These are phyloP conservation scores for Styela plicata DNA, from an alignment of 23 tunicate species.

Conservation along the genomic window DNA sequence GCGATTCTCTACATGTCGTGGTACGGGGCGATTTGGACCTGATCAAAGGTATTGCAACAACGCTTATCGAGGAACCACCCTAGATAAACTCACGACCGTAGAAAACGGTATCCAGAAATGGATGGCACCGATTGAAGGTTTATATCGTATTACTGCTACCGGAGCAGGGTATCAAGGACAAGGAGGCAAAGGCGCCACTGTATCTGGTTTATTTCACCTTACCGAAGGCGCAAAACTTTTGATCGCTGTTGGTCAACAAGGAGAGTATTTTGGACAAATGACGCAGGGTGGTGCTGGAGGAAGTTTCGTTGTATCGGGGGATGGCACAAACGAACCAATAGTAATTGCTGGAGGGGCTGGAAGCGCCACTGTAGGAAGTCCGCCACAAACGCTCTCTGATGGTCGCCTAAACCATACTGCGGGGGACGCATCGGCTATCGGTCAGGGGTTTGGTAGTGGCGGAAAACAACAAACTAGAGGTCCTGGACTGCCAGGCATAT, in stretches of 20 bases:
- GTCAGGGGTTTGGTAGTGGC: slow-evolving; percentile 63
- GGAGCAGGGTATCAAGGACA: slow-evolving; percentile 90
- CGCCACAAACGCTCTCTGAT: slow-evolving; percentile 2
- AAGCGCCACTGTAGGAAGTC: slow-evolving; percentile 16
- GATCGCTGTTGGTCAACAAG: slow-evolving; percentile 88
- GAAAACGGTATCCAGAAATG: slow-evolving; percentile 76
- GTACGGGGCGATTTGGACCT: slow-evolving; percentile 76
- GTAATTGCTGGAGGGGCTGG: slow-evolving; percentile 91
- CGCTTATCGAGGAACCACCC: slow-evolving; percentile 36
- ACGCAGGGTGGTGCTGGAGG: slow-evolving; percentile 90
- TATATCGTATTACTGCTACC: slow-evolving; percentile 79
- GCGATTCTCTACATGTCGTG: slow-evolving; percentile 67
- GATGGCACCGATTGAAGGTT: slow-evolving; percentile 71
- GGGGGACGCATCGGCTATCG: slow-evolving; percentile 67
- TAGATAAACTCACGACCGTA: slow-evolving; percentile 48
- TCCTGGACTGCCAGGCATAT: slow-evolving; percentile 61
- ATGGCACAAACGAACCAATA: slow-evolving; percentile 28
- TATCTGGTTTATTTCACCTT: slow-evolving; percentile 60
- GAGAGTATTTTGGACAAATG: slow-evolving; percentile 41
- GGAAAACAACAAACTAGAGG: slow-evolving; percentile 19
- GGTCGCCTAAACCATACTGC: slow-evolving; percentile 51
- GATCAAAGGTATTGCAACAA: slow-evolving; percentile 56
- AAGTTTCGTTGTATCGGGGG: slow-evolving; percentile 65
- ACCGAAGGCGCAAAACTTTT: slow-evolving; percentile 55
- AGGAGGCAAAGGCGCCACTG: slow-evolving; percentile 79